These are phyloP conservation scores for Charaxes varanes DNA, from an alignment of 1,140 invertebrate species.

Conservation along the genomic window DNA sequence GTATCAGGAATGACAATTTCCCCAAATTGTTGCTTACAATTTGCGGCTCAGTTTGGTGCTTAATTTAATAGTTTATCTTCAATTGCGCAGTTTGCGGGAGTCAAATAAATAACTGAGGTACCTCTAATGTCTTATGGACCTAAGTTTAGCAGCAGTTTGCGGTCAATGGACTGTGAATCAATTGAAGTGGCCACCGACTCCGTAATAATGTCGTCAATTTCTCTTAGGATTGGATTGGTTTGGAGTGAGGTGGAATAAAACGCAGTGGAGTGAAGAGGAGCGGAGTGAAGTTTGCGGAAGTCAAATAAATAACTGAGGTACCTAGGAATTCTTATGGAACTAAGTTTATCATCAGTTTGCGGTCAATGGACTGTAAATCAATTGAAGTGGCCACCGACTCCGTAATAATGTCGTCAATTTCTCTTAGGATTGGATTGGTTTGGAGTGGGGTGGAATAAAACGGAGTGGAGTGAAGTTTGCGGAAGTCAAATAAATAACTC, in stretches of 20 bases:
- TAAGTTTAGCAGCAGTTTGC: slow-evolving; percentile 29
- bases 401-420: too few relatives aligned
- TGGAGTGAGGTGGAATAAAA: too few relatives aligned
- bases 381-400: slow-evolving; percentile 13
- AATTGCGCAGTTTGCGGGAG: slow-evolving; percentile 39
- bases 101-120: slow-evolving; percentile 33
- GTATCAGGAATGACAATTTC: slow-evolving; percentile 27
- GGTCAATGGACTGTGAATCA: slow-evolving; percentile 24
- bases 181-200: slow-evolving; percentile 13
- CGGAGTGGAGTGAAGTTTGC: slow-evolving; percentile 40
- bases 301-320: slow-evolving; percentile 33
- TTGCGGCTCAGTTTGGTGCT: slow-evolving; percentile 44
- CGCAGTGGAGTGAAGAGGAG: too few relatives aligned
- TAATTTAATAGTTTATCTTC: slow-evolving; percentile 58
- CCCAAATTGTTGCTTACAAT: slow-evolving; percentile 46
- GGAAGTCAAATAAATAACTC: slow-evolving; percentile 31
- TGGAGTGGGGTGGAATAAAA: too few relatives aligned
- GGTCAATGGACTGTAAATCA: slow-evolving; percentile 24
- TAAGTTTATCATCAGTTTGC: slow-evolving; percentile 29
- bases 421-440: not conserved
- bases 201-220: too few relatives aligned
- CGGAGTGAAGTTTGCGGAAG: slow-evolving; percentile 35
- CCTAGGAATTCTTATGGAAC: slow-evolving; percentile 28
- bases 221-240: not conserved
- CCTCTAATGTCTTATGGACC: slow-evolving; percentile 29